Evolutionary conservation across 2,888 invertebrate genomes (phyloP), one percentile per base, ranked within the genome.

Genomic region (Tetragnatha montana): DNA sequence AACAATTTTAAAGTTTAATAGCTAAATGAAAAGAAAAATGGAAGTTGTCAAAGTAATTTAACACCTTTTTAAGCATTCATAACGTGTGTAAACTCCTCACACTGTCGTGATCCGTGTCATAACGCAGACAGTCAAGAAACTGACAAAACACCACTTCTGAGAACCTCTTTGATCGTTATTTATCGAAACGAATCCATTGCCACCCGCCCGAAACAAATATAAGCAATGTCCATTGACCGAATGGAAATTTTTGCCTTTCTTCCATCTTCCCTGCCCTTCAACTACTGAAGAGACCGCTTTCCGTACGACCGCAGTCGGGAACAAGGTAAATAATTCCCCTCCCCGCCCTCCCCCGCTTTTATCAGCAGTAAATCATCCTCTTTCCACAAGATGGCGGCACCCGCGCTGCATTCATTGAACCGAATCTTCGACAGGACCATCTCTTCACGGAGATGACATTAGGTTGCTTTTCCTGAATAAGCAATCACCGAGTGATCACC

Each of bases 371-470:
- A 79, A 85, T 85, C 79, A 85, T 79, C 51, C 71, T n/a, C 22
- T 76, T 47, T 21, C 81, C 89, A 76, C 81, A 81, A 89, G 89
- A 89, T 89, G 89, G 89, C 89, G 81, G 70, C 81, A 83, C 85
- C 21, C 89, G 81, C 71, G 60, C 49, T 68, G 71, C 75, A 85
- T 22, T 71, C 89, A 86, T 71, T 89, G 89, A 89, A 85, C 89
- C 89, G 78, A 81, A 81, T 88, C 87, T 75, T 78, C 22, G 50
- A 4, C 14, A 51, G 50, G 74, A 82, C 76, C 81, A 82, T 78
- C 76, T 60, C 60, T 17, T 8, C 76, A 47, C n/a, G 22, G 10
- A 51, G 88, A 89, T 89, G 88, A 89, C 81, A 89, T 69, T 81
- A 71, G 68, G 89, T 71, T 69, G 69, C 81, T 81, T 60, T 60